Evolutionary conservation across 2,888 invertebrate genomes (phyloP).

Genomic region (Tetragnatha montana): DNA sequence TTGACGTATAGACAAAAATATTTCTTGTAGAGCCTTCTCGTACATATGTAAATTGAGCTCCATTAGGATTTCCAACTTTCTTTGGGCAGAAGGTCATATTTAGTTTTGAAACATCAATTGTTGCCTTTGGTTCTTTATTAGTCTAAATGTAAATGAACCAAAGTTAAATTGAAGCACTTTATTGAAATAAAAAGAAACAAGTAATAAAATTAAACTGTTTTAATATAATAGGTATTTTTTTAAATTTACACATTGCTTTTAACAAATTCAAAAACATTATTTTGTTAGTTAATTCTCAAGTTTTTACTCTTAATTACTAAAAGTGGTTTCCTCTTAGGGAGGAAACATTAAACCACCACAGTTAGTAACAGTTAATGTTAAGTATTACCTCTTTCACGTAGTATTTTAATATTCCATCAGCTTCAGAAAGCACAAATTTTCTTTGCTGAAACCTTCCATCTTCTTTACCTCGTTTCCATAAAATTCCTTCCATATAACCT

Average conservation of each 20-base stretch:
- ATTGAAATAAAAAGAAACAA: not conserved
- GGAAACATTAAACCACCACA: not conserved
- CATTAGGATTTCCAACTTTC: constrained; percentile 87
- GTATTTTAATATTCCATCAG: constrained; percentile 86
- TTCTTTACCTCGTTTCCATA: constrained; percentile 92
- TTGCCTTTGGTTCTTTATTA: constrained; percentile 86
- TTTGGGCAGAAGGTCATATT: constrained; percentile 89
- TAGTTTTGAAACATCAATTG: constrained; percentile 86
- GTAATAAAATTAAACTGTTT: not conserved
- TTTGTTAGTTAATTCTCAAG: too few relatives aligned
- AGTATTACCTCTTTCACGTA: constrained; percentile 78
- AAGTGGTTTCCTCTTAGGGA: not conserved
- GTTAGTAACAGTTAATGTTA: not conserved
- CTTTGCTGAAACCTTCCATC: constrained; percentile 88
- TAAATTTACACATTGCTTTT: not conserved
- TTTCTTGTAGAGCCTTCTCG: constrained; percentile 90
- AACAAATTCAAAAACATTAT: not conserved
- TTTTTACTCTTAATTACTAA: too few relatives aligned
- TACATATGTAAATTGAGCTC: constrained; percentile 89
- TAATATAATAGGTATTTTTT: not conserved
- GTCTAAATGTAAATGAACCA: constrained; percentile 42
- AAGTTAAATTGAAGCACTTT: not conserved
- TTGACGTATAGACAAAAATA: constrained; percentile 90
- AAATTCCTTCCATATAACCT: constrained; percentile 88
- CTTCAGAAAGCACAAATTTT: constrained; percentile 87